Conservation (phyloP, 2,113 vertebrate genomes). For the Barnardius zonarius region DNA sequence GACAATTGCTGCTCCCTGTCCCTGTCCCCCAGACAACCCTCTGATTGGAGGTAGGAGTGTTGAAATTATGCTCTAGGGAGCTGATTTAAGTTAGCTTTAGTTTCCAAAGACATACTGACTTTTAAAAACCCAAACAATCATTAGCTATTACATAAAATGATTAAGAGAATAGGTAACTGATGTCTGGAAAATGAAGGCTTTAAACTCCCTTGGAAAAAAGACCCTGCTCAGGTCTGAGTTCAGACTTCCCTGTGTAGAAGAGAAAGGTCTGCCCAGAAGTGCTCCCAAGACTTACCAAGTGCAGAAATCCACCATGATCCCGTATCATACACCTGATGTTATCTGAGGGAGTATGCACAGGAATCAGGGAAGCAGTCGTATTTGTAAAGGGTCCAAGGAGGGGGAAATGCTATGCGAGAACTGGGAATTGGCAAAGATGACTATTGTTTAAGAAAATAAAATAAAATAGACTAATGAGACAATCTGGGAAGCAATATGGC, state of each 20-base stretch:
- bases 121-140: not conserved
- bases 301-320: not conserved
- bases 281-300: not conserved
- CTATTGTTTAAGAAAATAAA: slow-evolving; percentile 30
- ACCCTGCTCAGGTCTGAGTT: not conserved
- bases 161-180: not conserved
- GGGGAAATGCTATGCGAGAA: not conserved
- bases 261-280: not conserved
- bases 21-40: not conserved
- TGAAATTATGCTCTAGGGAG: not conserved
- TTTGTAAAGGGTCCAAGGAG: not conserved
- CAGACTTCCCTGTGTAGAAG: not conserved
- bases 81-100: not conserved
- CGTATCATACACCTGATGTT: fast-evolving
- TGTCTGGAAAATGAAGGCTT: not conserved
- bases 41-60: not conserved
- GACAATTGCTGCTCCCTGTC: not conserved
- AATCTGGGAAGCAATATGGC: not conserved
- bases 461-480: not conserved
- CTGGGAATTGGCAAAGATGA: not conserved
- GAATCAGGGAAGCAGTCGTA: not conserved
- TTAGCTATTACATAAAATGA: not conserved
- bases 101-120: not conserved
- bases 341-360: not conserved
- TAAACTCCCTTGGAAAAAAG: not conserved